phyloP scores from a whole-genome alignment of 2,113 vertebrate species.

The Callionymus lyra region DNA sequence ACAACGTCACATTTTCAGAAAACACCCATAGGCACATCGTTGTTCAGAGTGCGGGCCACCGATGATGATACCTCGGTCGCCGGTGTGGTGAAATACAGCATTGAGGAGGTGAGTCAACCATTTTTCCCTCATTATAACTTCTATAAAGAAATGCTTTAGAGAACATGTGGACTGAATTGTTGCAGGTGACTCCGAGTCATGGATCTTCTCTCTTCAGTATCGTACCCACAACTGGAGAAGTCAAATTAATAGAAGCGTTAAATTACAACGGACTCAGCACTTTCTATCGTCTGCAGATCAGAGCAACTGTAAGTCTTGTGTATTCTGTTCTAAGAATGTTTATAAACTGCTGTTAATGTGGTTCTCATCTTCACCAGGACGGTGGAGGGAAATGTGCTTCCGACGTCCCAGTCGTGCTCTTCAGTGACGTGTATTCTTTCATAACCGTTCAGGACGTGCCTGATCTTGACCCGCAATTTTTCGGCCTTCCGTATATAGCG shows the following conservation, averaged over 20 bases:
- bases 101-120: slow-evolving; percentile 45
- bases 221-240: slow-evolving; percentile 28
- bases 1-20: slow-evolving; percentile 38
- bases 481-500: slow-evolving; percentile 52
- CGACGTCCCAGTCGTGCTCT: not conserved
- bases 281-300: slow-evolving; percentile 70
- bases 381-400: slow-evolving; percentile 30
- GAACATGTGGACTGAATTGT: not conserved
- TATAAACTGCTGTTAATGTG: not conserved
- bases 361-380: slow-evolving; percentile 59
- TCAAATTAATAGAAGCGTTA: slow-evolving; percentile 53
- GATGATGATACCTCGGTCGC: slow-evolving; percentile 28
- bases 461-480: slow-evolving; percentile 72
- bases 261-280: slow-evolving; percentile 66
- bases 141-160: not conserved
- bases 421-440: slow-evolving; percentile 46
- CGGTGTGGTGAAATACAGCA: slow-evolving; percentile 33
- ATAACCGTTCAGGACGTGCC: slow-evolving; percentile 68
- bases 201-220: slow-evolving; percentile 56
- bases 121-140: not conserved
- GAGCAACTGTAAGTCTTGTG: slow-evolving; percentile 57
- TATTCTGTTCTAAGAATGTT: not conserved
- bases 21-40: rapidly evolving
- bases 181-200: slow-evolving; percentile 62
- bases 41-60: slow-evolving; percentile 31